Evolutionary conservation across 1,140 invertebrate genomes (phyloP), one percentile per base, ranked within the genome.

Genomic region (Achatina immaculata): DNA sequence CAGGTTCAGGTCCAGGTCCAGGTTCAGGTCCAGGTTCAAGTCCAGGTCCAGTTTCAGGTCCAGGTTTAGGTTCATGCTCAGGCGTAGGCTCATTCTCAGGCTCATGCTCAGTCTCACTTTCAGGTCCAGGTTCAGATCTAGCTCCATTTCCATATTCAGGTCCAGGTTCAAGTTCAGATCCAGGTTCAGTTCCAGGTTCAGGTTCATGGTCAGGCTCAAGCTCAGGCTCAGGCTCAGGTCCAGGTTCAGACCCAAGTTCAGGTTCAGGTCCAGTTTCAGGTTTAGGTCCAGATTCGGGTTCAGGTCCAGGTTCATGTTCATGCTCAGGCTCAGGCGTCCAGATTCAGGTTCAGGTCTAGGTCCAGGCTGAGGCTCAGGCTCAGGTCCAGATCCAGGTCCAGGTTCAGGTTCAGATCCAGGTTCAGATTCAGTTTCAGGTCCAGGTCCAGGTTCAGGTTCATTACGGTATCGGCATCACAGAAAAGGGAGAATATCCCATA

Each of bases 351-450:
- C 82, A 31, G 78, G 62, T 58, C 85, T 81, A 51, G 84, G 36
- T 48, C 83, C 82, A 66, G 84, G 73, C 38, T 73, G 77, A 24
- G 82, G 48, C 65, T 83, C 78, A 45, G 83, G 71, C 28, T 85
- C 81, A 31, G 83, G 69, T 48, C 81, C 83, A 45, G 82, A 48
- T 40, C 82, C 80, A 55, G 43, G 34, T 48, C 77, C 43, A 58
- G 80, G 68, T 45, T 72, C 81, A 55, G 65, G 58, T 45, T 85
- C 83, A 24, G 83, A 51, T 38, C 72, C 74, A 43, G 83, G 45
- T 66, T 83, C 83, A 73, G 82, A 65, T 72, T 86, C 85, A 65
- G 82, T 38, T 51, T 77, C 55, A 62, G 81, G 55, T 42, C 65
- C 69, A 51, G 83, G 51, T 68, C 80, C 82, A 75, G 82, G 68